phyloP scores from a whole-genome alignment of 2,797 vertebrate genomes.

The Propithecus deckenii region DNA sequence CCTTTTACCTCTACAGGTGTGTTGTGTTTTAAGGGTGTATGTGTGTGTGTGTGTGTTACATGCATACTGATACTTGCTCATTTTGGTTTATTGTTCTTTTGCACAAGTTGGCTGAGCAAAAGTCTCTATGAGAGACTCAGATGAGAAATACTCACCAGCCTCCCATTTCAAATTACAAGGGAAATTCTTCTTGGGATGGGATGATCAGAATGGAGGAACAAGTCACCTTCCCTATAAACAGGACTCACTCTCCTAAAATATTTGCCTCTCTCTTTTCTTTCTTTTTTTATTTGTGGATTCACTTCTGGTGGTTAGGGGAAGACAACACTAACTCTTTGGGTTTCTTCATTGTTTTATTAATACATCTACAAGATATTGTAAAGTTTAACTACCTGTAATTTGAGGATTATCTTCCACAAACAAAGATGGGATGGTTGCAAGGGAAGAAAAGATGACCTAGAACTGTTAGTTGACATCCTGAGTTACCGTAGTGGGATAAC shows the following conservation, averaged over 20 bases:
- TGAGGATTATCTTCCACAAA: background rate
- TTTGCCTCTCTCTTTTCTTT: background rate
- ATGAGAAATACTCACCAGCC: background rate
- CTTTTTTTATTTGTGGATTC: background rate
- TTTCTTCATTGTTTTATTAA: background rate
- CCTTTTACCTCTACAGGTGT: background rate
- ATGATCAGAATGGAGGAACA: background rate
- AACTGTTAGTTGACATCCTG: background rate
- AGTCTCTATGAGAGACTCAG: background rate
- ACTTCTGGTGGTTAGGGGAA: background rate
- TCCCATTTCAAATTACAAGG: background rate
- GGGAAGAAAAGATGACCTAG: background rate
- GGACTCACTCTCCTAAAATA: background rate
- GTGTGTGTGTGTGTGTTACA: background rate
- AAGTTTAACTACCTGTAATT: background rate
- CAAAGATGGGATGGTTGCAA: background rate
- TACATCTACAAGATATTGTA: background rate
- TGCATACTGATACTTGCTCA: background rate
- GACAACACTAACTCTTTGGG: background rate
- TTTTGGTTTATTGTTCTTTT: background rate
- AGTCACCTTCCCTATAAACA: background rate
- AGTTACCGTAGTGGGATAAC: background rate
- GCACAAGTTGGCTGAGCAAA: background rate
- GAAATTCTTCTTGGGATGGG: background rate
- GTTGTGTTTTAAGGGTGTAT: background rate